phyloP scores from a whole-genome alignment of 2,113 vertebrate species.

The Zosterops hypoxanthus region DNA sequence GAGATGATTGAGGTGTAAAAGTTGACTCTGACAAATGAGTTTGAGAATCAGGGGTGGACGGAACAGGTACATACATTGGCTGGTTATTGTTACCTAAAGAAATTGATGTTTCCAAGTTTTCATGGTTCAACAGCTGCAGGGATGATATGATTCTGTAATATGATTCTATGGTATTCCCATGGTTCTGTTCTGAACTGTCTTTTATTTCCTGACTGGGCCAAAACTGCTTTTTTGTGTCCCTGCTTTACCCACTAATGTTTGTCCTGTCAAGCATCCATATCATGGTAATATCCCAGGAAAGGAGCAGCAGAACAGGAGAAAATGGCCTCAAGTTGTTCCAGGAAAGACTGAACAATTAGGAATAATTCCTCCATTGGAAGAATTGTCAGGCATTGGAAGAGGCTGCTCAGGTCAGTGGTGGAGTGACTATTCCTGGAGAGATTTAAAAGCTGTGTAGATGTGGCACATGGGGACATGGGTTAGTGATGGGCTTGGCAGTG shows the following conservation, averaged over 20 bases:
- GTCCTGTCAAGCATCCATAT: background rate
- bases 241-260: background rate
- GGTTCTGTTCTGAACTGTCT: background rate
- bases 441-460: background rate
- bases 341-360: background rate
- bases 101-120: rapidly evolving
- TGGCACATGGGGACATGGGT: background rate
- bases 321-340: background rate
- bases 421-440: background rate
- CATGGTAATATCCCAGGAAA: background rate
- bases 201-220: background rate
- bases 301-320: background rate
- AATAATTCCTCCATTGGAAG: background rate
- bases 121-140: background rate
- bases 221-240: background rate
- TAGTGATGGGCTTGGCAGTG: background rate
- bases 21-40: background rate
- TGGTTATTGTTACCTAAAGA: background rate
- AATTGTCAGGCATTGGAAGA: background rate
- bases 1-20: background rate
- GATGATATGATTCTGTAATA: background rate
- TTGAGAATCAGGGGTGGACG: background rate
- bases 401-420: background rate
- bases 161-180: background rate
- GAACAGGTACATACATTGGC: background rate